phyloP scores from a whole-genome alignment of 2,797 vertebrate genomes.

The Sphenopsis melanotis region DNA sequence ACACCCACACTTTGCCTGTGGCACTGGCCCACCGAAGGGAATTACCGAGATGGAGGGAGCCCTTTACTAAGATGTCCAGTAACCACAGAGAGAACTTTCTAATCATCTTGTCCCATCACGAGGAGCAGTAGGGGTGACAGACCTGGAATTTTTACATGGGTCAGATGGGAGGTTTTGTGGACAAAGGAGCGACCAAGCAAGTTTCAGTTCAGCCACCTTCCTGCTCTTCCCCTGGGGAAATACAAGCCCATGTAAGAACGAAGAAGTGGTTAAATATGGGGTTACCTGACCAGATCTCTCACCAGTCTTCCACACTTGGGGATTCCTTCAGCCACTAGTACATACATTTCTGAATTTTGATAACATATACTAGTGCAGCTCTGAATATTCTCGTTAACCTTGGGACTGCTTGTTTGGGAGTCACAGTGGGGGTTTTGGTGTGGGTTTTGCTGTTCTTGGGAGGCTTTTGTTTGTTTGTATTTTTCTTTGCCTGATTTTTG shows the following conservation, averaged over 20 bases:
- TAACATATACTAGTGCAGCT: not conserved
- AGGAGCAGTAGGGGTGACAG: not conserved
- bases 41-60: fast-evolving
- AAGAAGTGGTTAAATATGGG: not conserved
- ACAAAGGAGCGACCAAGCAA: not conserved
- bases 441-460: not conserved
- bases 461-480: too few species aligned
- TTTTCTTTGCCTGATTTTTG: not conserved
- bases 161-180: not conserved
- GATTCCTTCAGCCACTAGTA: not conserved
- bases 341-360: not conserved
- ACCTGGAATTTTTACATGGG: not conserved
- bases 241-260: not conserved
- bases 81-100: not conserved
- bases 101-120: fast-evolving
- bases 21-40: too few species aligned
- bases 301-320: not conserved
- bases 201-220: not conserved
- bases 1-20: not conserved
- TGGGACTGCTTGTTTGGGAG: not conserved
- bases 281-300: not conserved
- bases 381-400: not conserved
- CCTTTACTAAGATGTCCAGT: not conserved
- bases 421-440: fast-evolving
- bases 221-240: not conserved